Evolutionary conservation across 2,888 invertebrate species (phyloP).

Genomic region (Limnephilus rhombicus): DNA sequence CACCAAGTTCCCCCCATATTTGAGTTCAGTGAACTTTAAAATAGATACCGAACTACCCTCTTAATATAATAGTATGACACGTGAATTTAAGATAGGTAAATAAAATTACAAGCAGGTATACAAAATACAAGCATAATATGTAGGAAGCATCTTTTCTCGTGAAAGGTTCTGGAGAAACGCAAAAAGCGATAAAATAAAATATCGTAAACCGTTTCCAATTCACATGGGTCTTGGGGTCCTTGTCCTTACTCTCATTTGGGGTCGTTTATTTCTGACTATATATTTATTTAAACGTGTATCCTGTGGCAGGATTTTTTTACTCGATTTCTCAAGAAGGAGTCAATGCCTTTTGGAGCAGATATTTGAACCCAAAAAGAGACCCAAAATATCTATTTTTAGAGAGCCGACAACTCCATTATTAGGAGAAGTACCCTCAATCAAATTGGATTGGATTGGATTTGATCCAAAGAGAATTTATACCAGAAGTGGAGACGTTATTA

Average conservation of each 20-base stretch:
- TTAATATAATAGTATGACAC: not conserved
- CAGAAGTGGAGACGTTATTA: too few relatives aligned
- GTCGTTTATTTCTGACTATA: conserved; percentile 14
- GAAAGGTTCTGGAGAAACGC: not conserved
- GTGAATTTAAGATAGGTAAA: not conserved
- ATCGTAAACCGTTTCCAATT: conserved; percentile 24
- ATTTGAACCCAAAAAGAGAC: conserved; percentile 54
- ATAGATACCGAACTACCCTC: not conserved
- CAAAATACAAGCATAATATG: not conserved
- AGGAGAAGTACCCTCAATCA: not conserved
- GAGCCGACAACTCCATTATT: conserved; percentile 19
- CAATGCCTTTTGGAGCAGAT: conserved; percentile 56
- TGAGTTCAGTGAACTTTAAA: not conserved
- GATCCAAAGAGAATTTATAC: too few relatives aligned
- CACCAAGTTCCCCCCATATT: not conserved
- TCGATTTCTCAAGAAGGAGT: conserved; percentile 49
- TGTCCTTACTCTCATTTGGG: not conserved
- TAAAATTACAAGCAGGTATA: not conserved
- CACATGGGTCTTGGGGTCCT: not conserved
- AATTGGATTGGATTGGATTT: not conserved
- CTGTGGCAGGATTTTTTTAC: conserved; percentile 49
- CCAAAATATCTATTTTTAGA: conserved; percentile 48
- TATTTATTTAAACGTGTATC: conserved; percentile 25
- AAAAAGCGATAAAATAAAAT: conserved; percentile 9
- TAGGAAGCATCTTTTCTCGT: not conserved